Conservation (phyloP, 2,888 invertebrate genomes). For the Chrysolina haemoptera region DNA sequence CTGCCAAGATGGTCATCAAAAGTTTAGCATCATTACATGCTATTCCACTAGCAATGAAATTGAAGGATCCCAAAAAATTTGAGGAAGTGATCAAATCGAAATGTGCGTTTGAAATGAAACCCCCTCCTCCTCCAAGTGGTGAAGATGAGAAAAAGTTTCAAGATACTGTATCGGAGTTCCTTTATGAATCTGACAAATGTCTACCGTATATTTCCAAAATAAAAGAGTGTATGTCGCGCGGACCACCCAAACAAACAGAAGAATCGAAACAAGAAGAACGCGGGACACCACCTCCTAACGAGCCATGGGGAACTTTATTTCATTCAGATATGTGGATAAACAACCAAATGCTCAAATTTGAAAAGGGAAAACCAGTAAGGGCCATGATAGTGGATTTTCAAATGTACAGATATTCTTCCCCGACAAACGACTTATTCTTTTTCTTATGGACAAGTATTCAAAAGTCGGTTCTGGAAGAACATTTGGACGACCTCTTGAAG, state of each 20-base stretch:
- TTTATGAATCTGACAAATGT: neutral
- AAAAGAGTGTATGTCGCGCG: neutral
- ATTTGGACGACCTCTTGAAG: slow-evolving; percentile 69
- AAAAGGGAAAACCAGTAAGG: slow-evolving; percentile 55
- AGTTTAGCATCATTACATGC: slow-evolving; percentile 74
- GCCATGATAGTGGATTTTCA: slow-evolving; percentile 74
- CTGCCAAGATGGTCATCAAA: slow-evolving; percentile 68
- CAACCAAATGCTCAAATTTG: slow-evolving; percentile 72
- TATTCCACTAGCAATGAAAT: slow-evolving; percentile 72
- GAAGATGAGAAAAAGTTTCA: neutral
- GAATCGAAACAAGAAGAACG: neutral
- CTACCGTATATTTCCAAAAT: neutral
- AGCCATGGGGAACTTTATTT: slow-evolving; percentile 70
- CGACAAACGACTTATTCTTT: slow-evolving; percentile 72
- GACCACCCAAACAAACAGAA: slow-evolving; percentile 1
- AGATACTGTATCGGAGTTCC: neutral
- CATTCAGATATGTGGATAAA: slow-evolving; percentile 76
- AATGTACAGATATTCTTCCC: slow-evolving; percentile 70
- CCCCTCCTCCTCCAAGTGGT: neutral
- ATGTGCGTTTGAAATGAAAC: slow-evolving; percentile 3
- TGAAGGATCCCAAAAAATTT: slow-evolving; percentile 68
- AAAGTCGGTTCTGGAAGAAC: slow-evolving; percentile 63
- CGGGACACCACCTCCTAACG: neutral
- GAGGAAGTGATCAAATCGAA: slow-evolving; percentile 61
- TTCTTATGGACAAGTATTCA: slow-evolving; percentile 72